These are phyloP conservation scores for Drosophila pectinifera DNA, from an alignment of 1,140 invertebrate species.

Conservation along the genomic window DNA sequence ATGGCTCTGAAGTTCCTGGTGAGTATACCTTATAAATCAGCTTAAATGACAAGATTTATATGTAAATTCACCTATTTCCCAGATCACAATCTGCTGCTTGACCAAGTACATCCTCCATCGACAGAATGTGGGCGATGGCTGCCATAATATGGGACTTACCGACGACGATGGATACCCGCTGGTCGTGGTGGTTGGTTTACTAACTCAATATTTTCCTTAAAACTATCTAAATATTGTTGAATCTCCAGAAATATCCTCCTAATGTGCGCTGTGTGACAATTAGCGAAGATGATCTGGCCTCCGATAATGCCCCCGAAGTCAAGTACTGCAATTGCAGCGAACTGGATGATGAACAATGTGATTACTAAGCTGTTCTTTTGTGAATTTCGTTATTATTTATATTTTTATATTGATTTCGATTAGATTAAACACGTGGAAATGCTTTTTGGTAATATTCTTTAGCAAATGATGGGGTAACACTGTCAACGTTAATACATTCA, in stretches of 20 bases:
- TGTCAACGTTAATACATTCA: not conserved
- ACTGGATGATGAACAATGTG: slow-evolving; percentile 37
- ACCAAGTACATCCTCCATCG: slow-evolving; percentile 65
- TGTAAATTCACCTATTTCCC: not conserved
- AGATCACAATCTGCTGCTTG: slow-evolving; percentile 70
- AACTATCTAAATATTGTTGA: not conserved
- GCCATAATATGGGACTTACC: slow-evolving; percentile 48
- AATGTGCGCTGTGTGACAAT: slow-evolving; percentile 63
- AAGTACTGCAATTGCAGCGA: slow-evolving; percentile 61
- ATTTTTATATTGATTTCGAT: slow-evolving; percentile 20
- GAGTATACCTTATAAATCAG: slow-evolving; percentile 3
- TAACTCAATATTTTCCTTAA: not conserved
- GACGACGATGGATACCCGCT: slow-evolving; percentile 69
- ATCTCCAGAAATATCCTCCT: slow-evolving; percentile 52
- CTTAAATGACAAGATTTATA: not conserved
- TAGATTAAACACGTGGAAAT: not conserved
- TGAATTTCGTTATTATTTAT: slow-evolving; percentile 20
- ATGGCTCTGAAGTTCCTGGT: slow-evolving; percentile 68
- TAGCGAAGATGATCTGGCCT: slow-evolving; percentile 64
- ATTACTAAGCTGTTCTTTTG: not conserved
- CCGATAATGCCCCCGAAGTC: slow-evolving; percentile 54
- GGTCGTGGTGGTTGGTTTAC: slow-evolving; percentile 61
- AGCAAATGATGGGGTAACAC: not conserved
- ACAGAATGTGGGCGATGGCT: slow-evolving; percentile 58
- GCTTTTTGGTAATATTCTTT: not conserved